phyloP scores from a whole-genome alignment of 2,797 vertebrate species.

The Enteromius radiatus region DNA sequence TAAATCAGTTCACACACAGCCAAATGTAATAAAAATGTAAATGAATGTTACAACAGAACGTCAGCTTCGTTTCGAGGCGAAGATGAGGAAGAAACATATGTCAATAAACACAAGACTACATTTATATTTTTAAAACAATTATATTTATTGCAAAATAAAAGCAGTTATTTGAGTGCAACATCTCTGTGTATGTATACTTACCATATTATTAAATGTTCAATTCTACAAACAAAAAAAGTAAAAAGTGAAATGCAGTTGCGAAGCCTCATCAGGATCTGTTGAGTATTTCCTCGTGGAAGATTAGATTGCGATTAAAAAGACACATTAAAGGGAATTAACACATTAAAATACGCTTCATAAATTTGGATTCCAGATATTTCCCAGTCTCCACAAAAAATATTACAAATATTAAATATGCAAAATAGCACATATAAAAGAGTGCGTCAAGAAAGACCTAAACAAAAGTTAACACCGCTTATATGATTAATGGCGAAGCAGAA shows the following conservation, averaged over 20 bases:
- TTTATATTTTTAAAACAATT: neutral
- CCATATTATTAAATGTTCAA: neutral
- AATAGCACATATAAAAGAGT: neutral
- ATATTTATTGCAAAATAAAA: constrained; percentile 14
- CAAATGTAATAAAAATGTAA: neutral
- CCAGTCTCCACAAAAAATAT: neutral
- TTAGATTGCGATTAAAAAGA: neutral
- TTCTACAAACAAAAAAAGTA: neutral
- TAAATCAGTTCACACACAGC: neutral
- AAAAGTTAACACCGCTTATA: neutral
- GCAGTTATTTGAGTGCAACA: neutral
- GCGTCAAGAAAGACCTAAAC: neutral
- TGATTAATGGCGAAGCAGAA: neutral
- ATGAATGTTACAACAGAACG: neutral
- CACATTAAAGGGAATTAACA: neutral
- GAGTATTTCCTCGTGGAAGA: neutral
- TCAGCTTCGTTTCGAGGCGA: neutral
- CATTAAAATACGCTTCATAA: neutral
- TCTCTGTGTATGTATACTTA: neutral
- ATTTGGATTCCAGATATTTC: neutral
- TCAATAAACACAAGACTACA: constrained; percentile 11
- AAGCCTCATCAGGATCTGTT: neutral
- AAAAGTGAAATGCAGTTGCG: neutral
- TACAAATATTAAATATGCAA: neutral
- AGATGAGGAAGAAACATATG: neutral